Evolutionary conservation across 2,797 vertebrate species (phyloP).

Genomic region (Spea hammondii): DNA sequence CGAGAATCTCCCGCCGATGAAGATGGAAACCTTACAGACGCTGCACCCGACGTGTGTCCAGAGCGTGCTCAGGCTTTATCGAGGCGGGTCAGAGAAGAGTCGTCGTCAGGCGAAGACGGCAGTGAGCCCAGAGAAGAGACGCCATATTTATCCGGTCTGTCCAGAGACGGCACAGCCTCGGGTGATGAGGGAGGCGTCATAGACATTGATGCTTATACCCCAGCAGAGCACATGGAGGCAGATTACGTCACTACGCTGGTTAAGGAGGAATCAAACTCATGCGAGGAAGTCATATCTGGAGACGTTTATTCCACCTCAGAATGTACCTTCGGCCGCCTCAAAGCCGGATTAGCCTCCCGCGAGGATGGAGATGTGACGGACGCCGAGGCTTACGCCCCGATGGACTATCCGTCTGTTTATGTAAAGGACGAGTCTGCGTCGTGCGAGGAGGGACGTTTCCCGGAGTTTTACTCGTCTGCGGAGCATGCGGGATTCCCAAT

Average conservation of each 20-base stretch:
- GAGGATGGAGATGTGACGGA: neutral
- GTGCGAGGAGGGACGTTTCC: neutral
- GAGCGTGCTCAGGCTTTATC: neutral
- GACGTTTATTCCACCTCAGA: neutral
- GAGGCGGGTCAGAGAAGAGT: too few relatives aligned
- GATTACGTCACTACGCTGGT: neutral
- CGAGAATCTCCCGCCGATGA: neutral
- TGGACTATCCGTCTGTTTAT: neutral
- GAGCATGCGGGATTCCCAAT: neutral
- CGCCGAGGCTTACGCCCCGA: neutral
- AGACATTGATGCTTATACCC: neutral
- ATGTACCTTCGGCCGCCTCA: neutral
- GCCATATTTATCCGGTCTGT: neutral
- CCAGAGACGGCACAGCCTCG: neutral
- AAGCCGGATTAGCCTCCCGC: neutral
- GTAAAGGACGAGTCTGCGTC: constrained; percentile 1
- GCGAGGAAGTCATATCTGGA: neutral
- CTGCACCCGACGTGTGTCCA: neutral
- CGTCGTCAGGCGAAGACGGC: neutral
- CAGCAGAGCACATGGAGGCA: neutral
- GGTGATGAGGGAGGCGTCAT: neutral
- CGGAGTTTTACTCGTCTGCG: neutral
- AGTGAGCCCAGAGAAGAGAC: neutral
- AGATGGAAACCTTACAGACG: neutral
- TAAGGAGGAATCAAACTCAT: neutral